These are phyloP conservation scores for Monochamus saltuarius DNA, from an alignment of 1,140 invertebrate genomes.

Conservation along the genomic window DNA sequence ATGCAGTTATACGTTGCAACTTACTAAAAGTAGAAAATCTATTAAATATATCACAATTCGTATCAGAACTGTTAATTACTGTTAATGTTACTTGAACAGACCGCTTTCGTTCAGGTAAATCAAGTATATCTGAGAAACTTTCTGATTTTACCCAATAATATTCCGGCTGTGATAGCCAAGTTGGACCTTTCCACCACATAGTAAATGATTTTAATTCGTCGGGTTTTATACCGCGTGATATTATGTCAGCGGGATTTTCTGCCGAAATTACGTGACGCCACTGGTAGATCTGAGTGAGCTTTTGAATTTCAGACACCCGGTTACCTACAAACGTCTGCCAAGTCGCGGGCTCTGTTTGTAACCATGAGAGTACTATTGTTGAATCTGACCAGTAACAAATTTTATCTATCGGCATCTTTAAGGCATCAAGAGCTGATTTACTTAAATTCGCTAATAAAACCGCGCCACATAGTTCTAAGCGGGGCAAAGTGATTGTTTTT, in stretches of 20 bases:
- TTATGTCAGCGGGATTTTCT: neutral
- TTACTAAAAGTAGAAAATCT: no score
- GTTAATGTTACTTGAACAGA: no score
- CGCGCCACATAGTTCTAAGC: constrained; percentile 29
- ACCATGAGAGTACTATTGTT: constrained; percentile 46
- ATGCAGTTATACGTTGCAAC: no score
- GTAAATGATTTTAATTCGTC: no score
- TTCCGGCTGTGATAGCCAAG: neutral
- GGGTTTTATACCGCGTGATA: constrained; percentile 32
- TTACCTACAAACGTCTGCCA: constrained; percentile 48
- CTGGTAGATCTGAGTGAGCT: constrained; percentile 35
- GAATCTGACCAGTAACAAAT: constrained; percentile 49
- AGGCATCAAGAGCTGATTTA: neutral
- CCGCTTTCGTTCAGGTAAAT: no score
- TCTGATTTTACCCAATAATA: no score
- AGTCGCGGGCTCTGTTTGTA: constrained; percentile 30
- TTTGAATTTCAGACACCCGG: constrained; percentile 37
- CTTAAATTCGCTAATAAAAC: constrained; percentile 18
- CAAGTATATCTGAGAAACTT: no score
- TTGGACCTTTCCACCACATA: no score
- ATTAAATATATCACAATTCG: no score
- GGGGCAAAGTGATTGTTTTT: constrained; percentile 35
- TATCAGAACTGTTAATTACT: no score
- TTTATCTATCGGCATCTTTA: constrained; percentile 4
- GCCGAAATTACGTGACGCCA: constrained; percentile 25